A percentile compares a stretch with the other conserved stretches of the same genome.
Evolutionary conservation across 1,140 invertebrate species (phyloP).

Genomic region (Tetragnatha versicolor): DNA sequence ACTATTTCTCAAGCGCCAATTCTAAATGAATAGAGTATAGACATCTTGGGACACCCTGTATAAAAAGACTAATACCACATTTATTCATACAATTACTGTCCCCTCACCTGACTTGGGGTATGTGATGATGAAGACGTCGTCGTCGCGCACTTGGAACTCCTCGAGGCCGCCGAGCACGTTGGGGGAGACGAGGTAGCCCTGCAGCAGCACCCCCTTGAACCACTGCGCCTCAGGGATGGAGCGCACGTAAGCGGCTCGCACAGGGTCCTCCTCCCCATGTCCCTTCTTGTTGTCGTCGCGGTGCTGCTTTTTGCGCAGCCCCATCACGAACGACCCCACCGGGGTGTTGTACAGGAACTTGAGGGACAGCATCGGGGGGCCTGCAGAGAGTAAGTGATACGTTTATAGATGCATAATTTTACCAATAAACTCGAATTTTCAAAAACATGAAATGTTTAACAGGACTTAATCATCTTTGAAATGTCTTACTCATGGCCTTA

Average conservation of each 20-base stretch:
- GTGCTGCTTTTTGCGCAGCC: neutral
- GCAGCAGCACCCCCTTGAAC: slow-evolving; percentile 55
- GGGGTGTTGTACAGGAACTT: slow-evolving; percentile 56
- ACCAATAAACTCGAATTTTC: too few relatives aligned
- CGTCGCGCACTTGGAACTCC: slow-evolving; percentile 55
- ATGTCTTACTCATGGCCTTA: too few relatives aligned
- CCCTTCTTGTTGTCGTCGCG: slow-evolving; percentile 1
- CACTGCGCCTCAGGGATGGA: slow-evolving; percentile 57
- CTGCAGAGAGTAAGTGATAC: too few relatives aligned
- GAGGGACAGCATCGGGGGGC: slow-evolving; percentile 45
- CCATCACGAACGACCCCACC: slow-evolving; percentile 43
- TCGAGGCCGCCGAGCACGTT: slow-evolving; percentile 54
- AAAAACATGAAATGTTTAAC: too few relatives aligned
- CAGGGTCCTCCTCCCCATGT: slow-evolving; percentile 3
- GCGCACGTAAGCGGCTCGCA: slow-evolving; percentile 50
- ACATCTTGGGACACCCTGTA: too few relatives aligned
- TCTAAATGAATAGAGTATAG: too few relatives aligned
- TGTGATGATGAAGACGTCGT: slow-evolving; percentile 64
- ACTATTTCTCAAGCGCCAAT: too few relatives aligned
- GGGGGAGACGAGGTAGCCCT: slow-evolving; percentile 57
- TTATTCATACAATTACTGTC: too few relatives aligned
- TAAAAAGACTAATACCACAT: too few relatives aligned
- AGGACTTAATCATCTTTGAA: too few relatives aligned
- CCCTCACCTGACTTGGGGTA: slow-evolving; percentile 62
- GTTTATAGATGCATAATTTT: too few relatives aligned